Evolutionary conservation across 2,797 vertebrate species (phyloP).

Genomic region (Sebastes minor): DNA sequence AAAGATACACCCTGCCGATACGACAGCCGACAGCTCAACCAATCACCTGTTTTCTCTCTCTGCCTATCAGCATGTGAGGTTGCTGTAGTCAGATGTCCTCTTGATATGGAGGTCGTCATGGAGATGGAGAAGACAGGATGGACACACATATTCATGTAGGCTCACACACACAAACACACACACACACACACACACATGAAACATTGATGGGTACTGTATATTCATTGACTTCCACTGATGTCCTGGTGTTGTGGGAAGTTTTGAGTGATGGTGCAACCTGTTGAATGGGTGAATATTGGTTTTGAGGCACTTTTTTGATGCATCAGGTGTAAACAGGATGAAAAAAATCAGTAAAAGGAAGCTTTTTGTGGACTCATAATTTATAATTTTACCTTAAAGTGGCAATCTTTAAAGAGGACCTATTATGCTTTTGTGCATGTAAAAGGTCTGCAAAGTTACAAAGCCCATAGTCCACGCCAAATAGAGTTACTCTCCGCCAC

Average conservation of each 20-base stretch:
- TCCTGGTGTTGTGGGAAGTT: conserved; percentile 31
- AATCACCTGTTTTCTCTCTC: conserved; percentile 78
- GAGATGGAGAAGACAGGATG: conserved; percentile 79
- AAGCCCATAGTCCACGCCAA: too few species aligned
- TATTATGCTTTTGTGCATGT: too few species aligned
- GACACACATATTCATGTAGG: conserved; percentile 51
- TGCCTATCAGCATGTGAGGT: conserved; percentile 82
- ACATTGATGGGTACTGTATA: background rate
- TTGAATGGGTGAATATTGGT: conserved; percentile 44
- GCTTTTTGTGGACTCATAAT: background rate
- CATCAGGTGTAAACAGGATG: background rate
- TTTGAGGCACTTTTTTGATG: background rate
- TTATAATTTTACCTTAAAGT: background rate
- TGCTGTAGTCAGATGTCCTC: conserved; percentile 79
- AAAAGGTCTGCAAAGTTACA: too few species aligned
- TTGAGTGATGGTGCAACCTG: conserved; percentile 57
- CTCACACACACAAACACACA: background rate
- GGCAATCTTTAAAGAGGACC: too few species aligned
- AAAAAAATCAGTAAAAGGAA: background rate
- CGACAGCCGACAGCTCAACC: conserved; percentile 78
- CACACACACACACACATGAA: background rate
- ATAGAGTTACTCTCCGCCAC: too few species aligned
- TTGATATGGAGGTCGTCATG: conserved; percentile 84
- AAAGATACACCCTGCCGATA: conserved; percentile 78
- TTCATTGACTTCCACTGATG: conserved; percentile 4